These are phyloP conservation scores for Ochropleura leucogaster DNA, from an alignment of 2,888 invertebrate genomes.

Conservation along the genomic window DNA sequence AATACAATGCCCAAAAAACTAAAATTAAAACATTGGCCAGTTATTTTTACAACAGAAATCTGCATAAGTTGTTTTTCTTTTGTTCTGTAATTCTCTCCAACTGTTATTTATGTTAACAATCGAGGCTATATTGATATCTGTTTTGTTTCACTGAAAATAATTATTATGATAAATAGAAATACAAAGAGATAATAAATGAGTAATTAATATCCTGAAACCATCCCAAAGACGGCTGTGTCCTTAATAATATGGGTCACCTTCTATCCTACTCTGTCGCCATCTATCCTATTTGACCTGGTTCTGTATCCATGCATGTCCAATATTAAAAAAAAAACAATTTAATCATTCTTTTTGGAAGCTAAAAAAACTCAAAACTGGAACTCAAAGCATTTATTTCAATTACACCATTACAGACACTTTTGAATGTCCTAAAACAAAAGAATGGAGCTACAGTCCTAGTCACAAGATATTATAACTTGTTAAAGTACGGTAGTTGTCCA, in stretches of 20 bases:
- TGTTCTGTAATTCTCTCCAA: neutral
- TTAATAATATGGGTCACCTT: neutral
- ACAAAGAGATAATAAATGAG: neutral
- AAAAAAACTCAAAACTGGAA: too few relatives aligned
- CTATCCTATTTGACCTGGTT: neutral
- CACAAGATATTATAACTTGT: too few relatives aligned
- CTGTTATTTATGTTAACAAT: neutral
- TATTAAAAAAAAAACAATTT: neutral
- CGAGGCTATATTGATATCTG: neutral
- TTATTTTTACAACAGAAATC: neutral
- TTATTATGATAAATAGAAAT: too few relatives aligned
- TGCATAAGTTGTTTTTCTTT: neutral
- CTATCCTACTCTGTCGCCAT: neutral
- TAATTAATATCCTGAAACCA: neutral
- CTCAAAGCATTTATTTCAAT: too few relatives aligned
- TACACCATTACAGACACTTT: too few relatives aligned
- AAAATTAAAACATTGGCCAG: neutral
- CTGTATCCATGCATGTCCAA: neutral
- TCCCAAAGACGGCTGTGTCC: neutral
- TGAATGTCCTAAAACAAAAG: too few relatives aligned
- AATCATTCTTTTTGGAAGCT: neutral
- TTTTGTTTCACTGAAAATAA: slow-evolving; percentile 10
- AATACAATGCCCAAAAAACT: slow-evolving; percentile 17
- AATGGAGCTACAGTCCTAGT: too few relatives aligned
- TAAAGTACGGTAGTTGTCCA: too few relatives aligned